Evolutionary conservation across 1,140 invertebrate species (phyloP).

Genomic region (Papilio dardanus): DNA sequence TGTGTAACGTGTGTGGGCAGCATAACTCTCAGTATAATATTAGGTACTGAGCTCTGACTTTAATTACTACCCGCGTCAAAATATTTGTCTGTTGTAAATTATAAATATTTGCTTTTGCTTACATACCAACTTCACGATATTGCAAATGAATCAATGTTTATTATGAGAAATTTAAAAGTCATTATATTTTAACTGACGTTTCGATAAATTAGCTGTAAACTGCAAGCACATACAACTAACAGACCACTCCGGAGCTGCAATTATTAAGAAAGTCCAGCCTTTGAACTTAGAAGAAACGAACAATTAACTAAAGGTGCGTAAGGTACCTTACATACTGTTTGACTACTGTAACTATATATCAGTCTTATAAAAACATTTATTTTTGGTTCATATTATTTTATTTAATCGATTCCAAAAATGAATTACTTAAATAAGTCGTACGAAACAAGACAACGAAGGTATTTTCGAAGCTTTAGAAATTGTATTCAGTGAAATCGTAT

Average conservation of each 20-base stretch:
- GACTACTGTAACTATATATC: too few species aligned
- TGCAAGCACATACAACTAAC: too few species aligned
- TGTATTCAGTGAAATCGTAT: background rate
- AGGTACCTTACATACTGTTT: too few species aligned
- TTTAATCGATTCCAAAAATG: too few species aligned
- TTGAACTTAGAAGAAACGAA: too few species aligned
- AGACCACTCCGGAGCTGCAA: too few species aligned
- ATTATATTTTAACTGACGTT: background rate
- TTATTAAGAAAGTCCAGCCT: too few species aligned
- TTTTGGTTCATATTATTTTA: too few species aligned
- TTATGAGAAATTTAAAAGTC: background rate
- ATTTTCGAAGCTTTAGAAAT: background rate
- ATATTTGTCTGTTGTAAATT: slow-evolving; percentile 2
- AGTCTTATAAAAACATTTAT: too few species aligned
- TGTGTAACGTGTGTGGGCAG: background rate
- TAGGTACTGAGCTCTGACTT: background rate
- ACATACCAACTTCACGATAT: background rate
- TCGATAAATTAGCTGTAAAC: too few species aligned
- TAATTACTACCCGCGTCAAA: background rate
- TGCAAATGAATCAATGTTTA: background rate
- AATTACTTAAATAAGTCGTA: background rate
- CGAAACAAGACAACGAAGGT: background rate
- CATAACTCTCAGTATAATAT: slow-evolving; percentile 4
- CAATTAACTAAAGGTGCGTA: too few species aligned
- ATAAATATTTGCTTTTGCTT: background rate